Evolutionary conservation across 2,797 vertebrate species (phyloP).

Genomic region (Spatula clypeata): DNA sequence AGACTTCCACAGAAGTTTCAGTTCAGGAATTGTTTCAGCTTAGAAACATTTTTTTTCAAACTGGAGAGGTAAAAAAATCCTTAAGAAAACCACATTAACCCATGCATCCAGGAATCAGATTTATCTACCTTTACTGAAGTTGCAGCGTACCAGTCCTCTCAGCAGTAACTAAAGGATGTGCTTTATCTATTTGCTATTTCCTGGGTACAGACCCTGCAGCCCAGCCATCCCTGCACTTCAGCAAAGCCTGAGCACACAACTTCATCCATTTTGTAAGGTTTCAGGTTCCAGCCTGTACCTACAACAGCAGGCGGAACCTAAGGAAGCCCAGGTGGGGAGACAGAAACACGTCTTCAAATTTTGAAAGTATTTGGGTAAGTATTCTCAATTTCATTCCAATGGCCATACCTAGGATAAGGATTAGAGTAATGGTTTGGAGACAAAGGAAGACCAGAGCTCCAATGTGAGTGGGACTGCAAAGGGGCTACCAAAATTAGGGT

Average conservation of each 20-base stretch:
- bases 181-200: neutral
- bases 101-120: neutral
- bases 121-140: neutral
- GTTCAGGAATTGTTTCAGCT: neutral
- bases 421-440: too few species aligned
- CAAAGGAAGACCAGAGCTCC: too few species aligned
- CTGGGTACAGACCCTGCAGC: rapidly evolving
- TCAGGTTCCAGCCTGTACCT: neutral
- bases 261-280: neutral
- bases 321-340: neutral
- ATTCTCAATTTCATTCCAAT: neutral
- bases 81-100: neutral
- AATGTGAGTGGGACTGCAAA: too few species aligned
- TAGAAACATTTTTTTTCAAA: neutral
- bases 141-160: neutral
- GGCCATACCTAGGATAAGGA: too few species aligned
- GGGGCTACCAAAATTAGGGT: too few species aligned
- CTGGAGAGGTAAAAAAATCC: neutral
- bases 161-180: neutral
- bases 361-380: neutral
- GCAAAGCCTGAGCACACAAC: neutral
- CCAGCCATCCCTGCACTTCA: neutral
- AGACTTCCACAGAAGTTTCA: neutral
- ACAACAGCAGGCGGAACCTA: neutral
- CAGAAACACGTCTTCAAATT: neutral